Evolutionary conservation across 2,113 vertebrate genomes (phyloP).

Genomic region (Prionailurus bengalensis): DNA sequence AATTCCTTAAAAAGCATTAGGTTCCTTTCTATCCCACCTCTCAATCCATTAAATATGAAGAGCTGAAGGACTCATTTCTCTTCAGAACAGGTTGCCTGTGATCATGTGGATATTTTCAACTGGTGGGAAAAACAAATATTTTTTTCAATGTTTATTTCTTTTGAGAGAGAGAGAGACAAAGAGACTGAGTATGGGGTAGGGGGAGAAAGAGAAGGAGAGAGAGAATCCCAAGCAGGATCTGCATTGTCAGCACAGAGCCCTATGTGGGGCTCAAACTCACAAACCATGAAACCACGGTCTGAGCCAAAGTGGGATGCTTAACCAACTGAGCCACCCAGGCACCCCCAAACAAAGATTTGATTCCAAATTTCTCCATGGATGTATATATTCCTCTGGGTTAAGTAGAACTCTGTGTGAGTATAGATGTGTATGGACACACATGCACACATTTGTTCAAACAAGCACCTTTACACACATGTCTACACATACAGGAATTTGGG

Average conservation of each 20-base stretch:
- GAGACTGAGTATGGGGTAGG: too few species aligned
- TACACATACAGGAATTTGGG: too few species aligned
- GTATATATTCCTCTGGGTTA: background rate
- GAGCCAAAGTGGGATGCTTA: too few species aligned
- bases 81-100: background rate
- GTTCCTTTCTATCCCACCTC: background rate
- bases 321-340: too few species aligned
- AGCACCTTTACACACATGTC: background rate
- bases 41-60: rapidly evolving
- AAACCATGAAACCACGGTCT: too few species aligned
- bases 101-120: background rate
- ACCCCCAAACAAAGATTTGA: background rate
- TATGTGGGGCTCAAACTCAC: too few species aligned
- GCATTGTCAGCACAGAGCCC: too few species aligned
- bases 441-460: background rate
- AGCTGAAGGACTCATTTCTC: background rate
- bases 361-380: background rate
- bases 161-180: too few species aligned
- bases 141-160: too few species aligned
- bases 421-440: background rate
- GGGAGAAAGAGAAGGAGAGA: too few species aligned
- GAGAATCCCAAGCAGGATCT: too few species aligned
- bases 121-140: background rate
- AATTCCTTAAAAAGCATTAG: background rate
- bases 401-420: background rate